Conservation (phyloP, 2,888 invertebrate genomes). For the Synergus itoensis region DNA sequence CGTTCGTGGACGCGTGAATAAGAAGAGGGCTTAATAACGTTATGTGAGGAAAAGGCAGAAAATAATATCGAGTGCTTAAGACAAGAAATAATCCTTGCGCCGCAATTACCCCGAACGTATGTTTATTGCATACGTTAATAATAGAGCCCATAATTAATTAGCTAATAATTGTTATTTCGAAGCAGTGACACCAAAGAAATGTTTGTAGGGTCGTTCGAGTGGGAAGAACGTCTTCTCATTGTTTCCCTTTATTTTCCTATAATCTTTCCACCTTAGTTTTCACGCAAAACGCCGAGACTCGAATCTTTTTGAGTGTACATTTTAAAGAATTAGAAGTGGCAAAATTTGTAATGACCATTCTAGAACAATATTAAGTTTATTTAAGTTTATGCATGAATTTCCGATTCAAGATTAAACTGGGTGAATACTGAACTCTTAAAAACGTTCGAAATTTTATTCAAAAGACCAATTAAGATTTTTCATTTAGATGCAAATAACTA, state of each 20-base stretch:
- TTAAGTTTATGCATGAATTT: background rate
- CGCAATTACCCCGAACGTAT: constrained; percentile 68
- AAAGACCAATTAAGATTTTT: background rate
- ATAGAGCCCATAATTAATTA: constrained; percentile 32
- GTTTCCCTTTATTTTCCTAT: constrained; percentile 10
- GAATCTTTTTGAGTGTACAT: constrained; percentile 28
- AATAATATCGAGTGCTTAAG: constrained; percentile 9
- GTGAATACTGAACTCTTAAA: background rate
- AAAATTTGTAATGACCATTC: background rate
- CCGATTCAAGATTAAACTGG: background rate
- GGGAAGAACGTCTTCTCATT: constrained; percentile 46
- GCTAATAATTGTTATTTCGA: constrained; percentile 80
- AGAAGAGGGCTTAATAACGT: background rate
- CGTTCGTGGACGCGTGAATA: too few species aligned
- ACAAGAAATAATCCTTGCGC: constrained; percentile 53
- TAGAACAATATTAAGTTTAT: background rate
- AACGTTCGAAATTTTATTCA: background rate
- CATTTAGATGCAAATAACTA: too few species aligned
- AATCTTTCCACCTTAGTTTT: constrained; percentile 10
- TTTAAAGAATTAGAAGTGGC: constrained; percentile 28
- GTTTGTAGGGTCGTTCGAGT: constrained; percentile 67
- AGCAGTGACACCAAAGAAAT: constrained; percentile 73
- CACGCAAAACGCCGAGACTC: constrained; percentile 35
- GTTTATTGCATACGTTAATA: constrained; percentile 59
- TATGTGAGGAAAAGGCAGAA: background rate